phyloP scores from a whole-genome alignment of 2,113 vertebrate species.

The Procavia capensis region DNA sequence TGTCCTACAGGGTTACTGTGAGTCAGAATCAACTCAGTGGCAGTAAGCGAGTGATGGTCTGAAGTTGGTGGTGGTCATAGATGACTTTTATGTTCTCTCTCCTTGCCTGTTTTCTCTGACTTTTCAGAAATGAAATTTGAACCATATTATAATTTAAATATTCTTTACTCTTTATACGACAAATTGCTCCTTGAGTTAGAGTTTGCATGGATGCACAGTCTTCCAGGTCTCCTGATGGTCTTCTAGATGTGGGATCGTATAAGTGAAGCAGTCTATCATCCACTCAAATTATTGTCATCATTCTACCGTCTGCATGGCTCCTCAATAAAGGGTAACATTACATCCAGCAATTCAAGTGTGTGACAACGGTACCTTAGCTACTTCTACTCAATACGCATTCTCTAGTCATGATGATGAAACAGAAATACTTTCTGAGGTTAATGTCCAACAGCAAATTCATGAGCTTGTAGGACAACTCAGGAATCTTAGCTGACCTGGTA shows the following conservation, averaged over 20 bases:
- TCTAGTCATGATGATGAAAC: neutral
- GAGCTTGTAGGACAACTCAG: neutral
- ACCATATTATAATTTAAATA: neutral
- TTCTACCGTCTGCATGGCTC: neutral
- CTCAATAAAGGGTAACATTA: conserved; percentile 1
- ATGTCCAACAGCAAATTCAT: conserved; percentile 13
- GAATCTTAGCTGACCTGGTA: neutral
- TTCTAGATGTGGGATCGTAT: neutral
- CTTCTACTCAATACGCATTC: neutral
- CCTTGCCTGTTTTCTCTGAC: neutral
- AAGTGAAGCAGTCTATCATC: neutral
- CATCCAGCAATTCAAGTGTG: neutral
- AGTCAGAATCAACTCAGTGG: too few relatives aligned
- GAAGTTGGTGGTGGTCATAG: neutral
- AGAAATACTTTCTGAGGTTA: conserved; percentile 5
- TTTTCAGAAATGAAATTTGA: neutral
- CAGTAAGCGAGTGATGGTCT: neutral
- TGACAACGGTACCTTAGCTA: neutral
- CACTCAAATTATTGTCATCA: neutral
- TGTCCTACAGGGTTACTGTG: too few relatives aligned
- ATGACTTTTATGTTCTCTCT: neutral
- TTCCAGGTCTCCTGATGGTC: neutral
- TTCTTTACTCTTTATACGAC: neutral
- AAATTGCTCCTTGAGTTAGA: neutral
- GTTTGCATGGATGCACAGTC: neutral